phyloP scores from a whole-genome alignment of 2,797 vertebrate genomes.

The Myiotriccus ornatus region DNA sequence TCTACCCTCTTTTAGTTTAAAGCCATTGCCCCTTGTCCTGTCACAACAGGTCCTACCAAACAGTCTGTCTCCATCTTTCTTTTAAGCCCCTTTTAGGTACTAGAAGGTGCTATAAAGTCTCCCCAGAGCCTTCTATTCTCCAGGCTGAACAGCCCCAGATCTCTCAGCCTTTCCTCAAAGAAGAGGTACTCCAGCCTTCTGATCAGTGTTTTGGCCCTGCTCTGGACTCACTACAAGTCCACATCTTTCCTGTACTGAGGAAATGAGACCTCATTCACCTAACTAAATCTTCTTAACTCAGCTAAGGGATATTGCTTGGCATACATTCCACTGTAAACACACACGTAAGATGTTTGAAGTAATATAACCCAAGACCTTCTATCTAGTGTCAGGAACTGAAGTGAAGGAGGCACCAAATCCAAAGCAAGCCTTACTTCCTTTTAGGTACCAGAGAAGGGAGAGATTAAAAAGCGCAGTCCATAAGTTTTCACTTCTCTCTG shows the following conservation, averaged over 20 bases:
- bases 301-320: accelerated
- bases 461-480: background rate
- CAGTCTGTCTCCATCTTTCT: background rate
- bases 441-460: background rate
- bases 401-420: background rate
- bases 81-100: background rate
- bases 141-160: background rate
- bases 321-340: background rate
- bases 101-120: background rate
- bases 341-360: accelerated
- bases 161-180: background rate
- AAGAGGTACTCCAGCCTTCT: background rate
- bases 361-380: background rate
- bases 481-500: background rate
- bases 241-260: background rate
- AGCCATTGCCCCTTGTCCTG: background rate
- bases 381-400: background rate
- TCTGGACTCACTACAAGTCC: background rate
- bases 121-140: background rate
- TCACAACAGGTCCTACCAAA: background rate
- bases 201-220: no score
- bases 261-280: background rate
- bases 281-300: background rate
- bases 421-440: background rate
- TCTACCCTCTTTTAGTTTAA: background rate